Percentiles rank a stretch among this genome's conserved stretches.
Conservation (phyloP, 2,113 vertebrate species). For the Psophia crepitans region DNA sequence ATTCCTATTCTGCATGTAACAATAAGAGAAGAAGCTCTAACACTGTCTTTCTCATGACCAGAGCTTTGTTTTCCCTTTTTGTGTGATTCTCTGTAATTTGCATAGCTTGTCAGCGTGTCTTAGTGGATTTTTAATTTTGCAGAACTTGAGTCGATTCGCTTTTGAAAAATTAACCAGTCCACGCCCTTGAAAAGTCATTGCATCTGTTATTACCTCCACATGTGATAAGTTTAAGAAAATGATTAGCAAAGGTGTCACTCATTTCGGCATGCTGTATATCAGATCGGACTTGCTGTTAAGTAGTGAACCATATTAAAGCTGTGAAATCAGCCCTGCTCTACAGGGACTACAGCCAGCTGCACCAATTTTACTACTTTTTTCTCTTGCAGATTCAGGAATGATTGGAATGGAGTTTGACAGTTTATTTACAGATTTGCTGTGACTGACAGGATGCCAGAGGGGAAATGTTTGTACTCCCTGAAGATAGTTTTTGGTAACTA, state of each 20-base stretch:
- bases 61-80: not conserved
- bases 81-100: constrained; percentile 21
- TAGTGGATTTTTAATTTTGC: constrained; percentile 53
- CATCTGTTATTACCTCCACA: constrained; percentile 56
- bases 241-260: constrained; percentile 71
- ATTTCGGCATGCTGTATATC: constrained; percentile 50
- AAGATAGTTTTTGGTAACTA: constrained; percentile 66
- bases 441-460: constrained; percentile 69
- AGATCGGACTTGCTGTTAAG: constrained; percentile 66
- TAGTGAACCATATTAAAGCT: constrained; percentile 67
- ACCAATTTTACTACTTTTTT: constrained; percentile 57
- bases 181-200: constrained; percentile 68
- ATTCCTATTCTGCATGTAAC: not conserved
- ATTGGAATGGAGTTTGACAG: constrained; percentile 70
- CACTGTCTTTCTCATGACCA: not conserved
- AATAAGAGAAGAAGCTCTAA: not conserved
- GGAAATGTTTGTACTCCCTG: constrained; percentile 70
- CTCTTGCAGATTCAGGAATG: constrained; percentile 61
- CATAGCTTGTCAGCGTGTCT: constrained; percentile 14
- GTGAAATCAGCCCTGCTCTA: constrained; percentile 63
- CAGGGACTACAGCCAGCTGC: constrained; percentile 54
- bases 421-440: constrained; percentile 71
- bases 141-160: constrained; percentile 26
- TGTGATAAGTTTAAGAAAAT: constrained; percentile 69
- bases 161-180: constrained; percentile 60